phyloP scores from a whole-genome alignment of 2,797 vertebrate genomes.

The Arrhamphus sclerolepis region DNA sequence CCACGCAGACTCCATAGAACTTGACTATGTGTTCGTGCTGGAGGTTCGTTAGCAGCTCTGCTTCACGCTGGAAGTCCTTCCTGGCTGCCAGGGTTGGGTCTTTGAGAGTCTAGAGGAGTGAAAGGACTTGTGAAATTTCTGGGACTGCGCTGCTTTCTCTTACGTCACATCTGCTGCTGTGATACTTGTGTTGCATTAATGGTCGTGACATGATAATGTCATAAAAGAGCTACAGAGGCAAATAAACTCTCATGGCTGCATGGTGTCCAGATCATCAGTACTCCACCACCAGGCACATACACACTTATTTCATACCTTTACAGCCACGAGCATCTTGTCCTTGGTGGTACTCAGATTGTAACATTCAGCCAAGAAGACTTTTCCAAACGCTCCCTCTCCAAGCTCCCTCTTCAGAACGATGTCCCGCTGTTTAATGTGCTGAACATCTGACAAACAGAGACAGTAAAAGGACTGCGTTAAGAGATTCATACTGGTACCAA shows the following conservation, averaged over 20 bases:
- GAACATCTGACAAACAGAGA: conserved; percentile 85
- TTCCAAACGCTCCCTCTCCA: conserved; percentile 97
- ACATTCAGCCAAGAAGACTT: conserved; percentile 97
- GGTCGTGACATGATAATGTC: no score
- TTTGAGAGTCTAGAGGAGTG: conserved; percentile 87
- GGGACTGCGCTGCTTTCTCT: not conserved
- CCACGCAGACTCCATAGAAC: conserved; percentile 95
- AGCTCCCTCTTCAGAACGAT: conserved; percentile 96
- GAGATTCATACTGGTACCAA: no score
- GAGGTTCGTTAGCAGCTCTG: conserved; percentile 95
- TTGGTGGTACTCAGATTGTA: conserved; percentile 97
- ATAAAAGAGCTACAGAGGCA: no score
- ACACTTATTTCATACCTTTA: conserved; percentile 86
- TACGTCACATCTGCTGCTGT: no score
- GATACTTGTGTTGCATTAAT: no score
- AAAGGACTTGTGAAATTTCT: not conserved
- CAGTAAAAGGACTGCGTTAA: not conserved
- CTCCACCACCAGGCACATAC: not conserved
- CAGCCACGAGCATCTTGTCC: conserved; percentile 98
- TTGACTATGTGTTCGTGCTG: conserved; percentile 98
- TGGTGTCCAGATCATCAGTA: no score
- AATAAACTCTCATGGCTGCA: no score
- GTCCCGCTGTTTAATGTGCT: conserved; percentile 95
- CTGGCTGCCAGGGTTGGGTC: conserved; percentile 93
- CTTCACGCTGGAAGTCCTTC: conserved; percentile 97